Conservation (phyloP, 2,888 invertebrate species). For the Dynastes tityus region DNA sequence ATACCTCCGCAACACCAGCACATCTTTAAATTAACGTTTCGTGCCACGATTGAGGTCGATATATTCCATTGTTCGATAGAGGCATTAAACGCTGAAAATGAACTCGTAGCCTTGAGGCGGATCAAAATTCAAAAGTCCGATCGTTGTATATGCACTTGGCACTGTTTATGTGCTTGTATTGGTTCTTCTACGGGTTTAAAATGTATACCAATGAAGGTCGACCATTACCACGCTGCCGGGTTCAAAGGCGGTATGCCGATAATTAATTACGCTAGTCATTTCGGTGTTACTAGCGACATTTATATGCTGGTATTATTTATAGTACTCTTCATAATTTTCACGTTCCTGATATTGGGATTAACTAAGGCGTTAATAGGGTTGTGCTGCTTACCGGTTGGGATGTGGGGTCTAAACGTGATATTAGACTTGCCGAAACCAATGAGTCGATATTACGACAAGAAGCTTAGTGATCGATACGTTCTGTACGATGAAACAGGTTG, state of each 20-base stretch:
- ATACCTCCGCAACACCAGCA: slow-evolving; percentile 75
- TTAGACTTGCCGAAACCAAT: slow-evolving; percentile 72
- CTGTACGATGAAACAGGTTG: slow-evolving; percentile 74
- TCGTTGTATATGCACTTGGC: slow-evolving; percentile 79
- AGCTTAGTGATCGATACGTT: slow-evolving; percentile 68
- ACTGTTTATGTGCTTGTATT: slow-evolving; percentile 77
- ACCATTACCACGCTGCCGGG: slow-evolving; percentile 72
- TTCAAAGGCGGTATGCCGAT: slow-evolving; percentile 71
- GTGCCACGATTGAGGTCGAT: slow-evolving; percentile 70
- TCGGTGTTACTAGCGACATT: slow-evolving; percentile 64
- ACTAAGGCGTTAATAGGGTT: slow-evolving; percentile 74
- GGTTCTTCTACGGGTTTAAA: slow-evolving; percentile 67
- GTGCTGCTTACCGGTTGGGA: slow-evolving; percentile 68
- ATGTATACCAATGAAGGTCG: slow-evolving; percentile 69
- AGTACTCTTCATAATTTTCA: slow-evolving; percentile 63
- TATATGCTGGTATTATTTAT: slow-evolving; percentile 57
- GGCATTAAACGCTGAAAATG: slow-evolving; percentile 73
- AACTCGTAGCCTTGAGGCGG: slow-evolving; percentile 75
- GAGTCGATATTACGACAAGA: slow-evolving; percentile 72
- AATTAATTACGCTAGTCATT: slow-evolving; percentile 62
- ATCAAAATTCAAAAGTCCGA: slow-evolving; percentile 75
- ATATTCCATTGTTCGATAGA: slow-evolving; percentile 74
- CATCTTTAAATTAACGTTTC: slow-evolving; percentile 72
- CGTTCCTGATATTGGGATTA: slow-evolving; percentile 69
- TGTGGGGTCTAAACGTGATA: slow-evolving; percentile 73